phyloP scores from a whole-genome alignment of 1,140 invertebrate species.

The Babylonia areolata region DNA sequence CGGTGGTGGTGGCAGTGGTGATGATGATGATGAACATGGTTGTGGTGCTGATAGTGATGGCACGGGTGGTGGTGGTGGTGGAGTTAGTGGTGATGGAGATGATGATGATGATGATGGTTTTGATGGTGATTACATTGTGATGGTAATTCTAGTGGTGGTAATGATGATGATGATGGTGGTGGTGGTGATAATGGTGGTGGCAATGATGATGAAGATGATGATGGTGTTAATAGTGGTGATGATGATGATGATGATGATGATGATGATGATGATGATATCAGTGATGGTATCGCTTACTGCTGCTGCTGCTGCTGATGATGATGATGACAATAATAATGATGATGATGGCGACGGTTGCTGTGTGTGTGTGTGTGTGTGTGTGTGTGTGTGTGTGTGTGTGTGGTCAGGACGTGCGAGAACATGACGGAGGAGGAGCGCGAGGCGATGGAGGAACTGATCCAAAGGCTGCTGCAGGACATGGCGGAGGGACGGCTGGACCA shows the following conservation, averaged over 20 bases:
- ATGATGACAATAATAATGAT: neutral
- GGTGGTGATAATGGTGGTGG: neutral
- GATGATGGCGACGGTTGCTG: neutral
- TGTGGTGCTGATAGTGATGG: neutral
- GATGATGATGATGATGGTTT: neutral
- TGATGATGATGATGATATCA: neutral
- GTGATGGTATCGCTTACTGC: too few species aligned
- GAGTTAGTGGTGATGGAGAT: neutral
- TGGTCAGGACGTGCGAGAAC: neutral
- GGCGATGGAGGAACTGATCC: slow-evolving; percentile 13
- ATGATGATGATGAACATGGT: neutral
- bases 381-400: neutral
- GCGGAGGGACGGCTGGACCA: neutral
- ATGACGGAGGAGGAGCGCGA: neutral
- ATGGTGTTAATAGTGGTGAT: neutral
- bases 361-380: slow-evolving; percentile 20
- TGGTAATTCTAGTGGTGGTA: neutral
- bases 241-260: neutral
- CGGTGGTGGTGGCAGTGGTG: neutral
- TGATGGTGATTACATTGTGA: neutral
- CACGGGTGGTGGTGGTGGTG: neutral
- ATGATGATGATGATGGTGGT: neutral
- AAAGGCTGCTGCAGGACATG: slow-evolving; percentile 10
- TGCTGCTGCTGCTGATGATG: neutral
- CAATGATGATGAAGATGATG: neutral